phyloP scores from a whole-genome alignment of 2,113 vertebrate genomes.

The Xenopus tropicalis region UCB_Xtro_10.0 CM004450.2:122244001-122244500 shows the following conservation, averaged over 20 bases:
- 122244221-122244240: no score
- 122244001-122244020: background rate
- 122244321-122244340: no score
- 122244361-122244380: background rate
- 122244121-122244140: background rate
- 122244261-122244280: no score
- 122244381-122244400: background rate
- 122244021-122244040: background rate
- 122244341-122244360: background rate
- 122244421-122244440: no score
- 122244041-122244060: background rate
- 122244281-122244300: no score
- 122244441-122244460: no score
- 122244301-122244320: no score
- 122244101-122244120: background rate
- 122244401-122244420: background rate
- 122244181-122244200: background rate
- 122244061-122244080: background rate
- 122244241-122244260: no score
- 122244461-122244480: no score
- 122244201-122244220: background rate
- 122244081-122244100: background rate
- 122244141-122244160: background rate
- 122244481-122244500: no score
- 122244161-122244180: background rate